phyloP scores from a whole-genome alignment of 2,113 vertebrate genomes.

The Sakesphorus luctuosus region DNA sequence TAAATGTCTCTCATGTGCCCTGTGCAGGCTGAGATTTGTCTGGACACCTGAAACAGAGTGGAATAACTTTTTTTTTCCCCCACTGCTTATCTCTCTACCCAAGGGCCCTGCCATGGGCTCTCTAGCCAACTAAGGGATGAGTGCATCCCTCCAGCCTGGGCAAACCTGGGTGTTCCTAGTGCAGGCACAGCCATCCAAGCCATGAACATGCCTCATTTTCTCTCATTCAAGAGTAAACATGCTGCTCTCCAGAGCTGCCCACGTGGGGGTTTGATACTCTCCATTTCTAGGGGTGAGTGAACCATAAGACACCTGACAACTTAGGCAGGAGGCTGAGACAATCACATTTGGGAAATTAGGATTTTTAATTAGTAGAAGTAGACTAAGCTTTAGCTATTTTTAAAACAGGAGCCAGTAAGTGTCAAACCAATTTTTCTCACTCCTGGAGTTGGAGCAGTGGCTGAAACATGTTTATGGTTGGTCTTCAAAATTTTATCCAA shows the following conservation, averaged over 20 bases:
- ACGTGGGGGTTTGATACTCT: rapidly evolving
- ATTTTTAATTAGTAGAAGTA: not conserved
- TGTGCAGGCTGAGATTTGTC: not conserved
- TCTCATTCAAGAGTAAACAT: rapidly evolving
- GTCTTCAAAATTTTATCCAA: not conserved
- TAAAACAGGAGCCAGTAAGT: not conserved
- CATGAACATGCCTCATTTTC: not conserved
- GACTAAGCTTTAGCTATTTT: not conserved
- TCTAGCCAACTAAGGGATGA: not conserved
- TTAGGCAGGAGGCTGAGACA: not conserved
- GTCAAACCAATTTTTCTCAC: not conserved
- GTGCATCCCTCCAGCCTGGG: not conserved
- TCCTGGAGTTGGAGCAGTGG: not conserved
- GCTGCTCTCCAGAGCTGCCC: not conserved
- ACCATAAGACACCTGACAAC: not conserved
- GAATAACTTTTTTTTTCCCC: not conserved
- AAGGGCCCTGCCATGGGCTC: rapidly evolving
- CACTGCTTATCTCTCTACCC: too few relatives aligned
- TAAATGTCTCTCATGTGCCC: not conserved
- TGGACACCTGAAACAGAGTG: not conserved
- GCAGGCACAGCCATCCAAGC: not conserved
- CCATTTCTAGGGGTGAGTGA: rapidly evolving
- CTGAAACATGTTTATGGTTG: not conserved
- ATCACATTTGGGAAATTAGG: not conserved
- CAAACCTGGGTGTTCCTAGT: rapidly evolving